Percentiles rank a stretch among this genome's conserved stretches.
phyloP scores from a whole-genome alignment of 2,113 vertebrate species.

The Tyrannus savana region DNA sequence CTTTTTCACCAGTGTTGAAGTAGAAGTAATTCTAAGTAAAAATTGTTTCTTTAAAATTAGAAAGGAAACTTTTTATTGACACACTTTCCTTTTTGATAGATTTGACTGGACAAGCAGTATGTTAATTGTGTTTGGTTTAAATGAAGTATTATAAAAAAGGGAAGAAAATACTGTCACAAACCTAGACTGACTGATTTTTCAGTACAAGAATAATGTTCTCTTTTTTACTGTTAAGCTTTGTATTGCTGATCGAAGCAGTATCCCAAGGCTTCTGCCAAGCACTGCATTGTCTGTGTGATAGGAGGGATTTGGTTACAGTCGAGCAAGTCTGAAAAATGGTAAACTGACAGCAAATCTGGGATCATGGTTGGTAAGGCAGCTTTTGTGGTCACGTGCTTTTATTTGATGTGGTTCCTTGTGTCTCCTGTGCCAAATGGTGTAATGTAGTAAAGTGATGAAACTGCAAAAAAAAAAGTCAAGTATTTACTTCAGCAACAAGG shows the following conservation, averaged over 20 bases:
- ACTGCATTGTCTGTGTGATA: constrained; percentile 62
- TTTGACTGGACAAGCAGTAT: background rate
- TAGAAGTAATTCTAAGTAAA: background rate
- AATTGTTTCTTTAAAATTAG: background rate
- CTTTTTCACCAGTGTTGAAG: background rate
- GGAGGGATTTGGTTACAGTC: constrained; percentile 69
- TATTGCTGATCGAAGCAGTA: constrained; percentile 70
- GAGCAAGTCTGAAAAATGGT: constrained; percentile 70
- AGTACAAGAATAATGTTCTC: constrained; percentile 27
- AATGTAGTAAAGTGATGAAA: constrained; percentile 75
- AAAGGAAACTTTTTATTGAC: background rate
- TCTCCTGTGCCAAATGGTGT: constrained; percentile 72
- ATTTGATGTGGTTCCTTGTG: constrained; percentile 78
- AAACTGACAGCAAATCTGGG: constrained; percentile 63
- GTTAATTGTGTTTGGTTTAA: background rate
- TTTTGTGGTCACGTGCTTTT: constrained; percentile 76
- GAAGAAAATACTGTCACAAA: background rate
- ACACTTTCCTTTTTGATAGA: background rate
- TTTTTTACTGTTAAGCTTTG: constrained; percentile 56
- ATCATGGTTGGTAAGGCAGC: constrained; percentile 66
- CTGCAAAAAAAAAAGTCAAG: constrained; percentile 63
- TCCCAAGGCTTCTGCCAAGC: constrained; percentile 66
- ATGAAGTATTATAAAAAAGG: background rate
- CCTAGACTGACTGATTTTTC: constrained; percentile 18
- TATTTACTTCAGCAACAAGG: constrained; percentile 60